These are phyloP conservation scores for Drosophila ochracea DNA, from an alignment of 2,888 invertebrate species.

Conservation along the genomic window DNA sequence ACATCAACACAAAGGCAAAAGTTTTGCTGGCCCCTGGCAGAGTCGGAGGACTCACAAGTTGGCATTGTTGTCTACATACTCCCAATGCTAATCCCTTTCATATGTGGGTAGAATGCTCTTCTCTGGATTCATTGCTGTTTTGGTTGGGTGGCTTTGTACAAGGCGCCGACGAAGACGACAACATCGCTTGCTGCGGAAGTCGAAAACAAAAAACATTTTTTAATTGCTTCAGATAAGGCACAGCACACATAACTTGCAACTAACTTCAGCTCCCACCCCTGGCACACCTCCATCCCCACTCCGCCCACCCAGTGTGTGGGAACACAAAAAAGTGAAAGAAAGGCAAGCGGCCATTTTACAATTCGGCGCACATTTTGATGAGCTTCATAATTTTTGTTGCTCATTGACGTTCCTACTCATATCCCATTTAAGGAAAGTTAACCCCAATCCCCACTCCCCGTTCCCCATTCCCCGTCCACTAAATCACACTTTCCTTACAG, in stretches of 20 bases:
- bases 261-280: slow-evolving; percentile 13
- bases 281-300: background rate
- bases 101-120: slow-evolving; percentile 42
- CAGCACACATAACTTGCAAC: slow-evolving; percentile 67
- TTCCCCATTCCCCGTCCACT: background rate
- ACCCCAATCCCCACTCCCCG: background rate
- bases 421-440: slow-evolving; percentile 47
- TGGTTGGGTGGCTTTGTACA: slow-evolving; percentile 45
- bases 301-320: slow-evolving; percentile 2
- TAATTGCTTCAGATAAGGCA: slow-evolving; percentile 83
- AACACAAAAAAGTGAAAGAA: slow-evolving; percentile 25
- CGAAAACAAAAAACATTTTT: slow-evolving; percentile 70
- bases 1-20: slow-evolving; percentile 76
- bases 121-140: slow-evolving; percentile 11
- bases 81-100: slow-evolving; percentile 30
- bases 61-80: slow-evolving; percentile 23
- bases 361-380: slow-evolving; percentile 81
- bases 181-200: slow-evolving; percentile 51
- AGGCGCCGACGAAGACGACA: slow-evolving; percentile 22
- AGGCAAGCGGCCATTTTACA: slow-evolving; percentile 77
- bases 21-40: slow-evolving; percentile 52
- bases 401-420: slow-evolving; percentile 71
- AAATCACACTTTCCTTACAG: slow-evolving; percentile 9
- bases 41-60: slow-evolving; percentile 18
- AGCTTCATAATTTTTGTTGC: slow-evolving; percentile 77